Base-by-base conservation (phyloP, 2,797 vertebrate species). In the Intellagama lesueurii region DNA sequence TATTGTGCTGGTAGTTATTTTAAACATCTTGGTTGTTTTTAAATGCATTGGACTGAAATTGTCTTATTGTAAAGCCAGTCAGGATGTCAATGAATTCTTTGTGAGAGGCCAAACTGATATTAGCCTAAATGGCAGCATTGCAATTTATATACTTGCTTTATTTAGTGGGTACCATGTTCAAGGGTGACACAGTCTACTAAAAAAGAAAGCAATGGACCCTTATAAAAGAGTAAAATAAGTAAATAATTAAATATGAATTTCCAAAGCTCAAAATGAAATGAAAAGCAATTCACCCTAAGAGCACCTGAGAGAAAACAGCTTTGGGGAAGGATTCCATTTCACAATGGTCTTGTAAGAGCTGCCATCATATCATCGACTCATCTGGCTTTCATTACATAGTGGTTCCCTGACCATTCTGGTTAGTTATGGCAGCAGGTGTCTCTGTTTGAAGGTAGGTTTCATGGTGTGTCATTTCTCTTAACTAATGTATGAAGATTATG, bases 121-220 rank as follows among this genome's bases (percentile, higher is more conserved):
- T 2, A 92, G 75, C 1, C 0, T 72, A 32, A 81, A 85, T 72
- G 66, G 7, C 44, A 24, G n/a, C 8, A 1, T 35, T 69, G 14
- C 26, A 79, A 81, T 66, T 64, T 86, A 91, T 56, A 11, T 56
- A 56, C 14, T 14, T 14, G 14, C 52, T 56, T 56, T 56, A 14
- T 56, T 56, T 56, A 56, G 9, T 56, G 0, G 73, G 80, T 0
- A 3, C 70, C 78, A 84, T 89, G 89, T 49, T 64, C 35, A 4
- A 66, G 28, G 12, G 22, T 95, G 91, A 93, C 85, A 93, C 92
- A 94, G 88, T 4, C 89, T 90, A 92, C 92, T 93, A 49, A 94
- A 95, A 95, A 16, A 26, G 5, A 73, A 32, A 56, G 93, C 88
- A 86, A 88, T 78, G 92, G 88, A 94, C 93, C 92, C 0, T 1